A percentile compares a stretch with the other conserved stretches of the same genome.
Evolutionary conservation across 2,888 invertebrate species (phyloP).

Genomic region (Pilophorus perplexus): DNA sequence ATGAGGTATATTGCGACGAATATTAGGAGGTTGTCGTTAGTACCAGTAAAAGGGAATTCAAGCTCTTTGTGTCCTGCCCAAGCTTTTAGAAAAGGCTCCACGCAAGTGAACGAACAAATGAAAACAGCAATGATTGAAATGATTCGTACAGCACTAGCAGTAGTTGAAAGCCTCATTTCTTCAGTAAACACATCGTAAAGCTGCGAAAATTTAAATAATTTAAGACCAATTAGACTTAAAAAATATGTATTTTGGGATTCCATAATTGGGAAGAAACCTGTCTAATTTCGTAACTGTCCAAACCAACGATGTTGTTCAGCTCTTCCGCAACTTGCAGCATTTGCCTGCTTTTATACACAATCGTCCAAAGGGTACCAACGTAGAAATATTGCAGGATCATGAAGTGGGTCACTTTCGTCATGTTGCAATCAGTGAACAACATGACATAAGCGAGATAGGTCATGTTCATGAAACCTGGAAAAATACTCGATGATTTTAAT

Average conservation of each 20-base stretch:
- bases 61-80: neutral
- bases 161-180: neutral
- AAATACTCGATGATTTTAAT: too few relatives aligned
- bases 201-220: too few relatives aligned
- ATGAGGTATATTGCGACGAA: conserved; percentile 13
- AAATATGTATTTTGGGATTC: too few relatives aligned
- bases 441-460: neutral
- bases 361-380: conserved; percentile 22
- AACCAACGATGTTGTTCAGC: conserved; percentile 1
- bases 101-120: conserved; percentile 7
- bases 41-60: conserved; percentile 26
- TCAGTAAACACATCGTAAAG: neutral
- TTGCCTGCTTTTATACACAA: neutral
- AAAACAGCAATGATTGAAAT: neutral
- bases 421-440: conserved; percentile 28
- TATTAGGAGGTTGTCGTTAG: neutral
- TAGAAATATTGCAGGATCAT: conserved; percentile 18
- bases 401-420: conserved; percentile 23
- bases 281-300: neutral
- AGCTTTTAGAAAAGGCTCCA: conserved; percentile 10
- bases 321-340: conserved; percentile 7
- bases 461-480: conserved; percentile 11
- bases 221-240: too few relatives aligned
- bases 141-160: neutral
- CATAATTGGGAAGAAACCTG: too few relatives aligned